Evolutionary conservation across 1,140 invertebrate species (phyloP).

Genomic region (Drosophila pseudoananassae): DNA sequence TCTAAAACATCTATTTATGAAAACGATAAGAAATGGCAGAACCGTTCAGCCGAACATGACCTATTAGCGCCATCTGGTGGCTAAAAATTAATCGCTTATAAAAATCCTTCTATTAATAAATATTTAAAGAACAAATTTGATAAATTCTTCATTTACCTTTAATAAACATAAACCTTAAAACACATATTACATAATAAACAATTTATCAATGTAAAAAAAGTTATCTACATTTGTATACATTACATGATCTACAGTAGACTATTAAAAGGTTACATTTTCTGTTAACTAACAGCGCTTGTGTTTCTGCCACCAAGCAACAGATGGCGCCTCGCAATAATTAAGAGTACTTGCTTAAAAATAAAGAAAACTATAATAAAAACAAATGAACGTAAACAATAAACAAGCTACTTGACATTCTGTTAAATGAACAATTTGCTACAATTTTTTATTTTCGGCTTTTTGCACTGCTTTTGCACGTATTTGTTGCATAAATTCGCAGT

Average conservation of each 20-base stretch:
- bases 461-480: slow-evolving; percentile 60
- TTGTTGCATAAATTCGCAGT: slow-evolving; percentile 69
- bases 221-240: too few species aligned
- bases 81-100: too few species aligned
- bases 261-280: neutral
- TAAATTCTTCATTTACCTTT: too few species aligned
- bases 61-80: too few species aligned
- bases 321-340: neutral
- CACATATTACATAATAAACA: too few species aligned
- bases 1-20: too few species aligned
- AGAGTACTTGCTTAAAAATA: neutral
- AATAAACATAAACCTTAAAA: too few species aligned
- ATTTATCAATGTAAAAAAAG: neutral
- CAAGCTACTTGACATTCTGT: slow-evolving; percentile 14
- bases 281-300: neutral
- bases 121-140: too few species aligned
- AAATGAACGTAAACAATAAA: slow-evolving; percentile 15
- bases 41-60: too few species aligned
- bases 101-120: too few species aligned
- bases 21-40: too few species aligned
- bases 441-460: slow-evolving; percentile 32
- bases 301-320: neutral
- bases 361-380: neutral
- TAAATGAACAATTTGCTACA: slow-evolving; percentile 23
- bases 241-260: neutral